phyloP scores from a whole-genome alignment of 2,888 invertebrate species.

The Perithous albicinctus region DNA sequence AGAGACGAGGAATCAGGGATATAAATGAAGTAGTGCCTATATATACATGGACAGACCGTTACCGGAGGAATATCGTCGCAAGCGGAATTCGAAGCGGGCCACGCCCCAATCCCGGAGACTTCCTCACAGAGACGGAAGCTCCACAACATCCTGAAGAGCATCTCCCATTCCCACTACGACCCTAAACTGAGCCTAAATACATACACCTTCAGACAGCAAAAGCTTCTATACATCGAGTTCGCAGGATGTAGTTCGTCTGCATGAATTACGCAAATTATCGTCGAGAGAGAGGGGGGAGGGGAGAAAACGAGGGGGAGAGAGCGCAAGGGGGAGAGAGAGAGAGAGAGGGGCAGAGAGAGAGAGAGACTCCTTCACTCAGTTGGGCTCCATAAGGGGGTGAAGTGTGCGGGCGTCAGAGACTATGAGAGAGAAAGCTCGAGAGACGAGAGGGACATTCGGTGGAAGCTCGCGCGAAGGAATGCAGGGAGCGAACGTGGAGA shows the following conservation, averaged over 20 bases:
- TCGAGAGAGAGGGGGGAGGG: neutral
- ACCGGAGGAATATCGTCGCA: neutral
- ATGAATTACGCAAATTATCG: constrained; percentile 39
- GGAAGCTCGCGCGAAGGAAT: constrained; percentile 56
- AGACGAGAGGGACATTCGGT: constrained; percentile 37
- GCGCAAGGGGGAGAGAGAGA: neutral
- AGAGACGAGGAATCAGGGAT: constrained; percentile 8
- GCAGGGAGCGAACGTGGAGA: constrained; percentile 72
- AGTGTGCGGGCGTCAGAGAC: constrained; percentile 35
- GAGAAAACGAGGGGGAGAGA: neutral
- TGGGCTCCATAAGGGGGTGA: constrained; percentile 29
- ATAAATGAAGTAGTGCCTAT: neutral
- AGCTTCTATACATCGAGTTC: neutral
- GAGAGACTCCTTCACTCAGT: neutral
- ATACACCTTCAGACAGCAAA: neutral
- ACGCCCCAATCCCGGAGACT: constrained; percentile 59
- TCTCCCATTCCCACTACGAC: neutral
- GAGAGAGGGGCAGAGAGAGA: constrained; percentile 1
- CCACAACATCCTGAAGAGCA: constrained; percentile 13
- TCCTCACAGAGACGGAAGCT: constrained; percentile 43
- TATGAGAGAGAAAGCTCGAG: neutral
- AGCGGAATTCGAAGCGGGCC: constrained; percentile 30
- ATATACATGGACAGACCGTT: neutral
- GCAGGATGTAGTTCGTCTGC: neutral
- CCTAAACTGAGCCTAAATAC: constrained; percentile 22